Percentiles rank a stretch among this genome's conserved stretches.
These are phyloP conservation scores for Heterocephalus glaber DNA, from an alignment of 2,113 vertebrate genomes.

Conservation along the genomic window DNA sequence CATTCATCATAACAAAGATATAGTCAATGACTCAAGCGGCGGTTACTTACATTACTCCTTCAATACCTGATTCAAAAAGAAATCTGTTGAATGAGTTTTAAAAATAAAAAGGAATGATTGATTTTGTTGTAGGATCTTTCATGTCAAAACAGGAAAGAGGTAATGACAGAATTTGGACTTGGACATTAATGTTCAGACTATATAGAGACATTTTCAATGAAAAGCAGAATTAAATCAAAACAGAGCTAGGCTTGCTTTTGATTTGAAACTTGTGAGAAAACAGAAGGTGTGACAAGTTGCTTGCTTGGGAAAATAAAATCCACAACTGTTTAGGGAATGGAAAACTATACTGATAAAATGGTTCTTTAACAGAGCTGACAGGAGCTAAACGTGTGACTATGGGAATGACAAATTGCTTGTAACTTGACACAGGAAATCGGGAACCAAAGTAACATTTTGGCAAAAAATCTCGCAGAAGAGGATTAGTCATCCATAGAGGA, in stretches of 20 bases:
- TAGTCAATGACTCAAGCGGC: background rate
- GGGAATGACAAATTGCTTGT: conserved; percentile 29
- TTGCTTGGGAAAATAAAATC: conserved; percentile 7
- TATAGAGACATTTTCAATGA: background rate
- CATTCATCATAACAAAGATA: background rate
- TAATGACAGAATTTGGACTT: background rate
- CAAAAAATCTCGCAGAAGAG: background rate
- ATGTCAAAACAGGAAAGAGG: background rate
- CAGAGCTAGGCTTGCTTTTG: background rate
- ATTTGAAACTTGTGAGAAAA: background rate
- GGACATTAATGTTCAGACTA: background rate
- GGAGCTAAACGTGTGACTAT: background rate
- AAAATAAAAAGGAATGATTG: background rate
- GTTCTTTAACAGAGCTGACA: background rate
- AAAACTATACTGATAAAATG: background rate
- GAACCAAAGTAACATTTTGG: background rate
- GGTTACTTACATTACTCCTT: background rate
- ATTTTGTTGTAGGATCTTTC: background rate
- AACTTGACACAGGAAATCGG: conserved; percentile 36
- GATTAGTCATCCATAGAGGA: background rate
- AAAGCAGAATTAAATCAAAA: conserved; percentile 38
- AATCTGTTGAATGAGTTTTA: background rate
- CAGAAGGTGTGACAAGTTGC: conserved; percentile 11
- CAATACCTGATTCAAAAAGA: background rate
- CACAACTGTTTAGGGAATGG: conserved; percentile 5